Base-by-base conservation (phyloP, 1,140 invertebrate species). In the Hycleus cichorii region DNA sequence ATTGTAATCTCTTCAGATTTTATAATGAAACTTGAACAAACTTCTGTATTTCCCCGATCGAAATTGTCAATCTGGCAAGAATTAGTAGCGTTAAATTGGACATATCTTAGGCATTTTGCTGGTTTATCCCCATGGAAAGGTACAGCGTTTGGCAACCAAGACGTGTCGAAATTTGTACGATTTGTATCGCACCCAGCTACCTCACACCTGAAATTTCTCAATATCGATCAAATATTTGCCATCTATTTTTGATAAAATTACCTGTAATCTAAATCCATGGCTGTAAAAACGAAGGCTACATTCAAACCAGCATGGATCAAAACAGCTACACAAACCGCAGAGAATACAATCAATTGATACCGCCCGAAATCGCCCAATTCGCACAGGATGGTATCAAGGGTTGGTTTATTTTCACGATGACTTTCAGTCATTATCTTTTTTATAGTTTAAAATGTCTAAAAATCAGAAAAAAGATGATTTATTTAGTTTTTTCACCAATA, bases 281-380 rank as follows among this genome's bases (percentile, higher is more conserved):
- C 81, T 1, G 83, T 80, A 69, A 86, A 85, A 48, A 84, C 78
- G 66, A 82, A 86, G 58, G 80, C 80, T 55, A 82, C 79, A 65
- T 81, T 83, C 49, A 79, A 74, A 49, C 80, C 81, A 4, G 81
- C 72, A 58, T 73, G 77, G 49, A 83, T 76, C 47, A 81, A 65
- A 46, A 84, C 75, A 9, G 82, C 80, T 58, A 84, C 55, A 54
- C 74, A 74, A 9, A 82, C 70, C 49, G 80, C 69, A 25, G 65
- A 56, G 48, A 78, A 79, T 51, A 76, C 75, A 7, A 69, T 64
- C 11, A 74, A 64, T 65, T 82, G 80, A 62, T 78, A 81, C 59
- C 73, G 72, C 48, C 80, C 80, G 58, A 81, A 78, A 56, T 76
- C 71, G 3, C 79, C 77, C 18, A 81, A 49, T 59, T 76, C 68